A percentile compares a stretch with the other conserved stretches of the same genome.
phyloP scores from a whole-genome alignment of 1,140 invertebrate species.

The Notospermus geniculatus region DNA sequence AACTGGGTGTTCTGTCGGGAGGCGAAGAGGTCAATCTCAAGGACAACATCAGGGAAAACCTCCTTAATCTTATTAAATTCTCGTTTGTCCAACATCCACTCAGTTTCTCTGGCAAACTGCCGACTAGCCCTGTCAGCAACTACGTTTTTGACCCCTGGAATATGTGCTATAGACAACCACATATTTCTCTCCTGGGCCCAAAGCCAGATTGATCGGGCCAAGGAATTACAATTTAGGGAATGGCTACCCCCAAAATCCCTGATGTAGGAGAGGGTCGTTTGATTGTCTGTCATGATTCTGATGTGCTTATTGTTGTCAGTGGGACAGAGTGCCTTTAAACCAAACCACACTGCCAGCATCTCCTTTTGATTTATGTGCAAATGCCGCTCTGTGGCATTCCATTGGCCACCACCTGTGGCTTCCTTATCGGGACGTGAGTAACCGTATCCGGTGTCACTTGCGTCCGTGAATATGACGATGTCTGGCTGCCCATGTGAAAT shows the following conservation, averaged over 20 bases:
- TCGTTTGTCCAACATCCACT: slow-evolving; percentile 1
- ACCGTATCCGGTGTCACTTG: too few relatives aligned
- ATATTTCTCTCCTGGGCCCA: background rate
- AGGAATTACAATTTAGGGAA: background rate
- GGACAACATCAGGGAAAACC: background rate
- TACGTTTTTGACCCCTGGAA: background rate
- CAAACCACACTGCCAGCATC: too few relatives aligned
- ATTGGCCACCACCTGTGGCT: too few relatives aligned
- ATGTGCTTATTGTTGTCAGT: too few relatives aligned
- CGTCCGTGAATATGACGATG: slow-evolving; percentile 9
- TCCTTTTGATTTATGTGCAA: too few relatives aligned
- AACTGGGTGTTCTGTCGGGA: slow-evolving; percentile 19
- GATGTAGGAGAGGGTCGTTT: too few relatives aligned
- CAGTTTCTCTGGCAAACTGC: background rate
- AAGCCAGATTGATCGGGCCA: background rate
- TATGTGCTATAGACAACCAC: slow-evolving; percentile 1
- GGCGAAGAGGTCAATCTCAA: slow-evolving; percentile 21
- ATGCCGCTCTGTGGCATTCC: too few relatives aligned
- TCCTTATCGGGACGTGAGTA: too few relatives aligned
- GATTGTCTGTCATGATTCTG: too few relatives aligned
- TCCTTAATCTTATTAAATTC: background rate
- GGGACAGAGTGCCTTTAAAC: too few relatives aligned
- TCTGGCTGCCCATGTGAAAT: background rate
- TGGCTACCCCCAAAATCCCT: too few relatives aligned
- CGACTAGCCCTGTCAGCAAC: background rate